Conservation (phyloP, 2,888 invertebrate genomes). For the Beris morrisii region DNA sequence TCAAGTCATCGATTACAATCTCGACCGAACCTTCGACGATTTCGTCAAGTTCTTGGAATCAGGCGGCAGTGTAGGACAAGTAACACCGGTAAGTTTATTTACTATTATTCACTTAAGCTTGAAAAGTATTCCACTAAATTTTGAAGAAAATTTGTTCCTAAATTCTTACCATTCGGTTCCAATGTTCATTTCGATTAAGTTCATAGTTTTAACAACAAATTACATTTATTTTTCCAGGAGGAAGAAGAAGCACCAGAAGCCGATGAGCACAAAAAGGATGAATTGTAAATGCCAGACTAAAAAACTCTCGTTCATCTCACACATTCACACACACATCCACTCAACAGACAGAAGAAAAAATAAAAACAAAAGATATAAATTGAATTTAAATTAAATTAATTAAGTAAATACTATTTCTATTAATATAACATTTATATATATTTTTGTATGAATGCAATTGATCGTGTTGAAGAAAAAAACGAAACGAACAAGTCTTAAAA, state of each 20-base stretch:
- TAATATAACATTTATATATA: constrained; percentile 22
- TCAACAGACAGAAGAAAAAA: constrained; percentile 23
- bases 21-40: constrained; percentile 92
- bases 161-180: background rate
- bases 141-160: too few species aligned
- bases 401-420: constrained; percentile 16
- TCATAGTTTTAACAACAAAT: background rate
- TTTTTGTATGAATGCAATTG: constrained; percentile 28
- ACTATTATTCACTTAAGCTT: background rate
- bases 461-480: constrained; percentile 23
- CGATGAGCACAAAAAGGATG: constrained; percentile 54
- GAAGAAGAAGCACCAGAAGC: constrained; percentile 45
- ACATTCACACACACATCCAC: constrained; percentile 8
- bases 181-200: background rate
- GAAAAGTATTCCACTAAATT: background rate
- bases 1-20: constrained; percentile 87
- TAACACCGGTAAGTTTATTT: constrained; percentile 58
- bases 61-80: constrained; percentile 79
- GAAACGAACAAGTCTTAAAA: constrained; percentile 12
- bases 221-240: constrained; percentile 41
- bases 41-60: constrained; percentile 92
- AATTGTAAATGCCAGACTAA: constrained; percentile 50
- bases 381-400: constrained; percentile 6
- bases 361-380: constrained; percentile 25
- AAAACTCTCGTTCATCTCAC: too few species aligned